These are phyloP conservation scores for silkworm (Bombyx mori) DNA, from an alignment of 1,140 invertebrate species.

Conservation along the genomic window DNA sequence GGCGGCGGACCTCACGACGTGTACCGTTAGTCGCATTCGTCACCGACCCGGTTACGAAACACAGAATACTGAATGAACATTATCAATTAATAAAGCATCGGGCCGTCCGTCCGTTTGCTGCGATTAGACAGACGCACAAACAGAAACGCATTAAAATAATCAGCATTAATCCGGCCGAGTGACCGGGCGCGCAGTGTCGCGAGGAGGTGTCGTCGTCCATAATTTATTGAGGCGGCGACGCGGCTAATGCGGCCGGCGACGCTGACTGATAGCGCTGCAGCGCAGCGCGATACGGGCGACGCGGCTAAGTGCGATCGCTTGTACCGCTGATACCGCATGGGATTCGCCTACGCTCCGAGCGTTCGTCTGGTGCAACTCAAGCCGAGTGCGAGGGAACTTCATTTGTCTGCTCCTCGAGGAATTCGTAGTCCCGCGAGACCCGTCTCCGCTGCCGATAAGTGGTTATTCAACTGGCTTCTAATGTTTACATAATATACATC, in stretches of 20 bases:
- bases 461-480: too few species aligned
- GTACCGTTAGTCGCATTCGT: too few species aligned
- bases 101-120: too few species aligned
- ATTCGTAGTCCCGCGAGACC: not conserved
- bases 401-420: constrained; percentile 5
- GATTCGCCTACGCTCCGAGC: constrained; percentile 31
- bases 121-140: constrained; percentile 4
- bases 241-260: constrained; percentile 59
- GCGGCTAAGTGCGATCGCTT: constrained; percentile 65
- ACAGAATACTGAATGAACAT: too few species aligned
- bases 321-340: constrained; percentile 50
- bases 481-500: too few species aligned
- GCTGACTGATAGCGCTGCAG: constrained; percentile 59
- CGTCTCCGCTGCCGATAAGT: not conserved
- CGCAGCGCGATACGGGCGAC: constrained; percentile 53
- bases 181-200: constrained; percentile 41
- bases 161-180: constrained; percentile 28
- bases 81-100: too few species aligned
- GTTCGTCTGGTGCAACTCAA: constrained; percentile 28
- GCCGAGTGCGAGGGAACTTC: constrained; percentile 2
- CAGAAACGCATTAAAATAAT: constrained; percentile 18
- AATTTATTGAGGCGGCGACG: constrained; percentile 60
- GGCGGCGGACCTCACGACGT: too few species aligned
- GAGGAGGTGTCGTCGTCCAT: constrained; percentile 45
- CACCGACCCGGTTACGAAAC: too few species aligned